phyloP scores from a whole-genome alignment of 2,797 vertebrate genomes.

The Apogon hyalosoma region DNA sequence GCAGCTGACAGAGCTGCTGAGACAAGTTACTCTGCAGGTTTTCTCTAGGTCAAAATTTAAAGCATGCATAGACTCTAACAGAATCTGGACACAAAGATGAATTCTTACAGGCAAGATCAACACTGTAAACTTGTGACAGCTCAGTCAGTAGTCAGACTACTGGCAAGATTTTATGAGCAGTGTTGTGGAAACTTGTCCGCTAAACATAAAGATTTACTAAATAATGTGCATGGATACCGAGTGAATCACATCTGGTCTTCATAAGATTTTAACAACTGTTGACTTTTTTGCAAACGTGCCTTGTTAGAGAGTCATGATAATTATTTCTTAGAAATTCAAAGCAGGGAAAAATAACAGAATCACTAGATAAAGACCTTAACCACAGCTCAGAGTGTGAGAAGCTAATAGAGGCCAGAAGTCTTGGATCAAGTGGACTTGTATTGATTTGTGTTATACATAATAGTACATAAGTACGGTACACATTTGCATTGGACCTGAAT shows the following conservation, averaged over 20 bases:
- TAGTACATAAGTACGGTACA: conserved; percentile 4
- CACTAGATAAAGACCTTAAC: conserved; percentile 69
- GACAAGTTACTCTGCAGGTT: conserved; percentile 54
- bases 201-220: conserved; percentile 63
- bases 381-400: conserved; percentile 49
- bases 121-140: conserved; percentile 29
- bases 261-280: conserved; percentile 67
- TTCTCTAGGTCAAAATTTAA: conserved; percentile 35
- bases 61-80: conserved; percentile 9
- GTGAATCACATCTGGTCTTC: conserved; percentile 76
- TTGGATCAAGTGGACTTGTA: conserved; percentile 38
- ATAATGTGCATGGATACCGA: conserved; percentile 61
- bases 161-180: conserved; percentile 42
- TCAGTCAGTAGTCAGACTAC: conserved; percentile 40
- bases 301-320: conserved; percentile 77
- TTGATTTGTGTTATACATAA: conserved; percentile 28
- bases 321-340: conserved; percentile 75
- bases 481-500: background rate
- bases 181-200: conserved; percentile 37
- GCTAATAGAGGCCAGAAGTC: conserved; percentile 37
- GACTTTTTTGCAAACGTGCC: conserved; percentile 62
- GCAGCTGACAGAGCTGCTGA: conserved; percentile 54
- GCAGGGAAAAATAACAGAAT: conserved; percentile 47
- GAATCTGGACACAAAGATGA: conserved; percentile 41
- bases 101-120: conserved; percentile 33